Percentiles rank a stretch among this genome's conserved stretches.
Evolutionary conservation across 2,113 vertebrate species (phyloP).

Genomic region (Cercocebus atys): DNA sequence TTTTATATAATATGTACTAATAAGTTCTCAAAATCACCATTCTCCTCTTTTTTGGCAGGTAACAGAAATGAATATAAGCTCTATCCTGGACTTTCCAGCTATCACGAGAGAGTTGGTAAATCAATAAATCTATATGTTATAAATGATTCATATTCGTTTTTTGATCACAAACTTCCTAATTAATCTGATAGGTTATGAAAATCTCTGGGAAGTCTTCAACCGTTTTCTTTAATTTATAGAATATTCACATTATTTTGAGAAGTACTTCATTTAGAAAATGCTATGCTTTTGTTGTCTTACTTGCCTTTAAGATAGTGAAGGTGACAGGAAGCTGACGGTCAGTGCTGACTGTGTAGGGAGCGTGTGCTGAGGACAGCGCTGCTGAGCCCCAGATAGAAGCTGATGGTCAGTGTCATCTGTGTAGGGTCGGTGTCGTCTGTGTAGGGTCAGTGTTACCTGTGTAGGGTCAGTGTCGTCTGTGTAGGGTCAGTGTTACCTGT

Average conservation of each 20-base stretch:
- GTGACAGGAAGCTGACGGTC: neutral
- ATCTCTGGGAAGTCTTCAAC: neutral
- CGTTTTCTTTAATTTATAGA: neutral
- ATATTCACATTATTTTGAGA: neutral
- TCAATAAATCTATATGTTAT: neutral
- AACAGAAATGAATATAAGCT: conserved; percentile 80
- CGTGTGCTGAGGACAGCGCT: too few relatives aligned
- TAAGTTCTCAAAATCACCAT: neutral
- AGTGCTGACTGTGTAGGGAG: too few relatives aligned
- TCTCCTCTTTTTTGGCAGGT: conserved; percentile 67
- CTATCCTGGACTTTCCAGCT: conserved; percentile 85
- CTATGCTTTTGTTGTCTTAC: neutral
- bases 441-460: rapidly evolving
- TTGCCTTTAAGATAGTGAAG: neutral
- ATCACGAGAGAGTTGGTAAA: conserved; percentile 78
- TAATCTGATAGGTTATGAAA: neutral
- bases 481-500: rapidly evolving
- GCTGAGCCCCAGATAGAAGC: too few relatives aligned
- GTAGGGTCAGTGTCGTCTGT: too few relatives aligned
- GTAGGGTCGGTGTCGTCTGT: rapidly evolving
- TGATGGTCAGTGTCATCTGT: rapidly evolving
- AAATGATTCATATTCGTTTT: neutral
- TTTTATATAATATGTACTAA: neutral
- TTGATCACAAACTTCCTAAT: neutral
- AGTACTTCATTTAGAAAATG: neutral